phyloP scores from a whole-genome alignment of 2,888 invertebrate species.

The Prenolepis imparis region DNA sequence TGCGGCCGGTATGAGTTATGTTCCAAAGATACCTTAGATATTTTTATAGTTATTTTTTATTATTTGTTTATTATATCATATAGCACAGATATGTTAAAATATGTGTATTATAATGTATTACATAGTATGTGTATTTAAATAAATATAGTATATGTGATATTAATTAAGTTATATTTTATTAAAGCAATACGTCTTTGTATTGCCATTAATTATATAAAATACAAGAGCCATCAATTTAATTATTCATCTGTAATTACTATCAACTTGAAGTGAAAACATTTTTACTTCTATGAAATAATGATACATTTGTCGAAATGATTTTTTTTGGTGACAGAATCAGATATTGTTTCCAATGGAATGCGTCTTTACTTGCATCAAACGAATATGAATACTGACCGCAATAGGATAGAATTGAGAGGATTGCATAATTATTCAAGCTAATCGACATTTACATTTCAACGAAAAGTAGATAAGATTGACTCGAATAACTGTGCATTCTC shows the following conservation, averaged over 20 bases:
- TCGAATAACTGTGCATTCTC: too few relatives aligned
- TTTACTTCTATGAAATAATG: too few relatives aligned
- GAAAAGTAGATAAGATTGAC: neutral
- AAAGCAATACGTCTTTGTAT: neutral
- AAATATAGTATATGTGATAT: neutral
- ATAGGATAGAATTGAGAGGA: neutral
- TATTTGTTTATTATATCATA: neutral
- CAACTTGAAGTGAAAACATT: neutral
- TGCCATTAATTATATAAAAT: neutral
- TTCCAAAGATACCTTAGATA: constrained; percentile 19
- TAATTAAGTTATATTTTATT: neutral
- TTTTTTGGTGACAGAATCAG: too few relatives aligned
- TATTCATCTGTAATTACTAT: neutral
- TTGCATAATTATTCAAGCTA: neutral
- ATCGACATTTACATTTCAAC: neutral
- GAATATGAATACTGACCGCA: neutral
- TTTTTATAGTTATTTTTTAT: too few relatives aligned
- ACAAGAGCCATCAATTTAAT: neutral
- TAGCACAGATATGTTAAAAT: neutral
- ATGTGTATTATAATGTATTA: neutral
- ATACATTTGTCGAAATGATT: too few relatives aligned
- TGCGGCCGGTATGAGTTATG: neutral
- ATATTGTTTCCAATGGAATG: too few relatives aligned
- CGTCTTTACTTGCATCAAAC: neutral
- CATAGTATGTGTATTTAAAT: neutral